Base-by-base conservation (phyloP, 2,888 invertebrate genomes). In the Bibio marci region DNA sequence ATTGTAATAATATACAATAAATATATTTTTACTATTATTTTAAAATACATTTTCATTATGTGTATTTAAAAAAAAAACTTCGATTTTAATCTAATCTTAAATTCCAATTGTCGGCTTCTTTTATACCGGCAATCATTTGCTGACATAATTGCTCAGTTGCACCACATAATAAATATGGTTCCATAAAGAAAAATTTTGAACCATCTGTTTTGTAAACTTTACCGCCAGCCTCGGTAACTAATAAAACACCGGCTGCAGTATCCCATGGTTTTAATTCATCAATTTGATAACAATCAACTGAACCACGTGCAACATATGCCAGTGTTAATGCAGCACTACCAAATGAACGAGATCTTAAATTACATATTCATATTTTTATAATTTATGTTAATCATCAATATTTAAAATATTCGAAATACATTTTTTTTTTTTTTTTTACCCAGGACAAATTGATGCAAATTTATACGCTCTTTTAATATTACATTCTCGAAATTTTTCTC, bases 181-280 rank as follows among this genome's bases (percentile, higher is more conserved):
- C 62, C 70, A 72, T 71, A 14, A 74, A 47, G 48, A 72, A 55
- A 42, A 67, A 68, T 45, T 64, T 56, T 30, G 56, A 55, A 2
- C 68, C 80, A 50, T 65, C 67, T 11, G 75, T 70, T 52, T 80
- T 75, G 32, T 68, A 59, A 11, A 80, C 63, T 34, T 64, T 55
- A 25, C 82, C 86, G 14, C 85, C 85, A 39, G 86, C 83, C 65
- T 87, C 86, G 36, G 62, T 59, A 12, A 82, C 61, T 40, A 86
- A 74, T 22, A 86, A 54, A 26, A 67, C 69, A 4, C 79, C 80
- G 12, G 80, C 85, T 25, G 80, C 74, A 12, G 80, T 70, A 55
- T 87, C 85, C 86, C 85, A 86, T 17, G 76, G 69, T 48, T 78
- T 69, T 30, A 83, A 61, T 36, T 73, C 73, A 50, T 77, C 76